Conservation (phyloP, 1,140 invertebrate species). For the Hirudo medicinalis region DNA sequence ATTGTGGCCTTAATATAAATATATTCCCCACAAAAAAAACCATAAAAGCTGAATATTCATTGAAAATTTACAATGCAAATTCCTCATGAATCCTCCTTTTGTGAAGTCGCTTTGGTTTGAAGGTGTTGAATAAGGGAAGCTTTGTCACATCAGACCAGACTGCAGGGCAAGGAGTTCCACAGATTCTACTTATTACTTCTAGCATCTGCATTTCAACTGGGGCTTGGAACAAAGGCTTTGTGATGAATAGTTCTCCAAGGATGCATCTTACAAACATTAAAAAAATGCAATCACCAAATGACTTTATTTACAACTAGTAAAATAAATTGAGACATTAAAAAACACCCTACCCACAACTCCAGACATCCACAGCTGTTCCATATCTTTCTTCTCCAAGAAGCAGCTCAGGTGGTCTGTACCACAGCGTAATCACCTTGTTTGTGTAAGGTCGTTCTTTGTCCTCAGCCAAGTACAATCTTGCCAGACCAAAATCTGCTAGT, state of each 20-base stretch:
- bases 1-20: neutral
- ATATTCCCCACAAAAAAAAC: neutral
- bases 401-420: conserved; percentile 94
- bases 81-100: conserved; percentile 76
- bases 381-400: conserved; percentile 92
- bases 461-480: conserved; percentile 84
- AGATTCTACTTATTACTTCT: conserved; percentile 82
- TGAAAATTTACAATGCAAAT: conserved; percentile 54
- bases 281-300: conserved; percentile 2
- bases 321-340: neutral
- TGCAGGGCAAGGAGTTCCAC: conserved; percentile 88
- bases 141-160: conserved; percentile 94
- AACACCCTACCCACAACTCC: conserved; percentile 72
- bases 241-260: conserved; percentile 87
- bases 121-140: conserved; percentile 76
- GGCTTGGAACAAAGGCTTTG: conserved; percentile 89
- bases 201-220: conserved; percentile 83
- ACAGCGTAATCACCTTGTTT: conserved; percentile 91
- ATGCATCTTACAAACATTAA: conserved; percentile 56
- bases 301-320: neutral
- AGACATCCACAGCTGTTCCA: conserved; percentile 93
- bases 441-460: conserved; percentile 82
- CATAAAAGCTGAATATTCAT: neutral
- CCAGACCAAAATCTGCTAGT: conserved; percentile 92
- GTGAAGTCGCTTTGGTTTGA: conserved; percentile 85